These are phyloP conservation scores for Leptinotarsa texana DNA, from an alignment of 1,140 invertebrate species.

Conservation along the genomic window DNA sequence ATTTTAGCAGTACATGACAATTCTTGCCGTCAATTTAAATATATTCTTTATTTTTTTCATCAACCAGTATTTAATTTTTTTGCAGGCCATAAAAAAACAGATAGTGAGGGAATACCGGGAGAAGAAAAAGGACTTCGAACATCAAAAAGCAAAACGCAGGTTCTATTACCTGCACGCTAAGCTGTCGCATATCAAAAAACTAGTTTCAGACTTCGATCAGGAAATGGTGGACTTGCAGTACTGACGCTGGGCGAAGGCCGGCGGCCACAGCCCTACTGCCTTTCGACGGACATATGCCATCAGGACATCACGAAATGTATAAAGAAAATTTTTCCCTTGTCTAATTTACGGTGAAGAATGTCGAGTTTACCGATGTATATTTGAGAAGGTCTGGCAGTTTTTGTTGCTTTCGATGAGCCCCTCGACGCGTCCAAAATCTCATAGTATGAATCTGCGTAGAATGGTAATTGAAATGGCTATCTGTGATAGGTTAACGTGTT, in stretches of 20 bases:
- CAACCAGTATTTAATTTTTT: conserved; percentile 27
- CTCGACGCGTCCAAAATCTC: not conserved
- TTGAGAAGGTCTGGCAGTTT: conserved; percentile 3
- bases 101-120: conserved; percentile 81
- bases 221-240: conserved; percentile 41
- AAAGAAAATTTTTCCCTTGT: conserved; percentile 10
- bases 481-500: not conserved
- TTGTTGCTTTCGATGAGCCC: conserved; percentile 13
- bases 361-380: not conserved
- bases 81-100: conserved; percentile 71
- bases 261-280: conserved; percentile 14
- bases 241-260: conserved; percentile 25
- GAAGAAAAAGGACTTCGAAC: conserved; percentile 73
- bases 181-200: conserved; percentile 84
- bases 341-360: not conserved
- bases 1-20: too few relatives aligned
- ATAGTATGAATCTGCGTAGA: conserved; percentile 2
- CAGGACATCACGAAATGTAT: conserved; percentile 30
- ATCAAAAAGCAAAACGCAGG: conserved; percentile 72
- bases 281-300: conserved; percentile 22
- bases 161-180: conserved; percentile 89
- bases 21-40: too few relatives aligned
- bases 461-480: conserved; percentile 2
- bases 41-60: not conserved
- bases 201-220: conserved; percentile 81